Conservation (phyloP, 2,888 invertebrate genomes). For the Emmelina monodactyla region DNA sequence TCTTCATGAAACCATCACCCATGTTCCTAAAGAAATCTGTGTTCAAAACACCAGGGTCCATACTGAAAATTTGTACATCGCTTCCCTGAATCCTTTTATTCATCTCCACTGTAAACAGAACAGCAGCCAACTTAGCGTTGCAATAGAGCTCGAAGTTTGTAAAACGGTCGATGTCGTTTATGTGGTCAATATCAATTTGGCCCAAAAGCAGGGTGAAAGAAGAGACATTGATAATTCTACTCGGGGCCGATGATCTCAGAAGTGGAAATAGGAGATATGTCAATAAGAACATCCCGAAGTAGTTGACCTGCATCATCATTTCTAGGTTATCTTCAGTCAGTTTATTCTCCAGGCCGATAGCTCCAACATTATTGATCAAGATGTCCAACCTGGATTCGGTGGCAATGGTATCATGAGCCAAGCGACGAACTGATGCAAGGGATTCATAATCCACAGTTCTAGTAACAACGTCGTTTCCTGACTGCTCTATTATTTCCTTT, state of each 20-base stretch:
- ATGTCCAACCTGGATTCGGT: constrained; percentile 54
- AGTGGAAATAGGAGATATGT: constrained; percentile 38
- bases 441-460: constrained; percentile 58
- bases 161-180: constrained; percentile 73
- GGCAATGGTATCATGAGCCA: constrained; percentile 62
- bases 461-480: constrained; percentile 23
- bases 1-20: constrained; percentile 20
- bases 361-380: constrained; percentile 56
- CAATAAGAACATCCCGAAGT: constrained; percentile 38
- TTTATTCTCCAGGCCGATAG: constrained; percentile 41
- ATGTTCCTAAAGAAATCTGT: constrained; percentile 76
- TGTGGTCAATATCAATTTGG: constrained; percentile 71
- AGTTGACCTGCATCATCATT: constrained; percentile 67
- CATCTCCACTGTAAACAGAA: constrained; percentile 61
- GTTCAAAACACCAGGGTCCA: constrained; percentile 84
- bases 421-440: constrained; percentile 59
- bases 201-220: constrained; percentile 72
- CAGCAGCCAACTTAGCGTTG: constrained; percentile 37
- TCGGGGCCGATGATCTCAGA: constrained; percentile 33
- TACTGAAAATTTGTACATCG: constrained; percentile 77
- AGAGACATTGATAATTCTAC: constrained; percentile 36
- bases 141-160: constrained; percentile 67
- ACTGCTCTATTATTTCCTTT: constrained; percentile 22
- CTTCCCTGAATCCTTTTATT: constrained; percentile 30
- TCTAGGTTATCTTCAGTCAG: constrained; percentile 69